These are phyloP conservation scores for Drosophila multiciliata DNA, from an alignment of 2,888 invertebrate species.

Conservation along the genomic window DNA sequence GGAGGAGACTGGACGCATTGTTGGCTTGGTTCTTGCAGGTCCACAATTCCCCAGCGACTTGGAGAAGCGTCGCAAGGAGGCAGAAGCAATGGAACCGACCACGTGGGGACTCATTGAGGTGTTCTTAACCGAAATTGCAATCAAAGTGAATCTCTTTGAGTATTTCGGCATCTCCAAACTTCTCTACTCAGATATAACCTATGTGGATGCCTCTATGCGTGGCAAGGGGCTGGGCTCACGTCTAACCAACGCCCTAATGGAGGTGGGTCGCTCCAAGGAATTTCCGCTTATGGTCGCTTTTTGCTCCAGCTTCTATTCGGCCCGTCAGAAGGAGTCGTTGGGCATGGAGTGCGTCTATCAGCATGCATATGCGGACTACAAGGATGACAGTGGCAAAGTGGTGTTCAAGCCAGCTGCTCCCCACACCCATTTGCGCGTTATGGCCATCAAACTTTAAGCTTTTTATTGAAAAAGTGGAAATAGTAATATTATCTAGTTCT, in stretches of 20 bases:
- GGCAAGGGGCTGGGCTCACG: conserved; percentile 69
- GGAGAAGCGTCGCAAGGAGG: conserved; percentile 42
- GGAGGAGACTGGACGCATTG: conserved; percentile 38
- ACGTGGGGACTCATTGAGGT: conserved; percentile 54
- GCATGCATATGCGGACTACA: conserved; percentile 64
- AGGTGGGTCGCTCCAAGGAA: conserved; percentile 59
- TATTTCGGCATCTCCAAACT: conserved; percentile 57
- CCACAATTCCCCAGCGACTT: conserved; percentile 30
- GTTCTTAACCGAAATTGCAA: conserved; percentile 57
- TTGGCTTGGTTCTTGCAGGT: conserved; percentile 53
- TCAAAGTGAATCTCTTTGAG: conserved; percentile 61
- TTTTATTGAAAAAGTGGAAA: neutral
- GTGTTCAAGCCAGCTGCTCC: conserved; percentile 63
- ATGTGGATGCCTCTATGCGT: conserved; percentile 59
- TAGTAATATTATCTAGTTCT: neutral
- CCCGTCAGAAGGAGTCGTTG: conserved; percentile 63
- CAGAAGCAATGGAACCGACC: conserved; percentile 31
- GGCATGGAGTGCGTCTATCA: conserved; percentile 67
- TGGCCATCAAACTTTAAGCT: conserved; percentile 39
- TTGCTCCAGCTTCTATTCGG: conserved; percentile 75
- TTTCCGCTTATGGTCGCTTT: conserved; percentile 59
- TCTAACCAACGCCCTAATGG: conserved; percentile 61
- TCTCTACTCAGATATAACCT: conserved; percentile 68
- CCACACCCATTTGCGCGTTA: conserved; percentile 47
- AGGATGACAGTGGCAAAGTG: conserved; percentile 48